Percentiles rank a stretch among this genome's conserved stretches.
Conservation (phyloP, 2,113 vertebrate genomes). For the crab-eating macaque (Macaca fascicularis) region DNA sequence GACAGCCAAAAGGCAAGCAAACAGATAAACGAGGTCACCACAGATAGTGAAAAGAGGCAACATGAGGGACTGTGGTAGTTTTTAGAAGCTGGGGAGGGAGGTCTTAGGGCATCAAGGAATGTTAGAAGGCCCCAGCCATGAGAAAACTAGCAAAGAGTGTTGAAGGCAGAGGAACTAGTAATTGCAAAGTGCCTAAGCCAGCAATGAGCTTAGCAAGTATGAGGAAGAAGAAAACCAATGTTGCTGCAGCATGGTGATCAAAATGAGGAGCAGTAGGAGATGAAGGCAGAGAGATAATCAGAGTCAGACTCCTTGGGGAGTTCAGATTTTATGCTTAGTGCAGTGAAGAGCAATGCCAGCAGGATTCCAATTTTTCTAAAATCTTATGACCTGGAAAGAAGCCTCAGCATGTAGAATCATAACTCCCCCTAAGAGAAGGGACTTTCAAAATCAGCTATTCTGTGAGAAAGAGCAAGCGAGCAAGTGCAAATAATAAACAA, state of each 20-base stretch:
- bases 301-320: neutral
- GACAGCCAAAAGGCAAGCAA: neutral
- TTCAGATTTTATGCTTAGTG: neutral
- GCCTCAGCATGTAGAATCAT: neutral
- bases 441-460: neutral
- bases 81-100: neutral
- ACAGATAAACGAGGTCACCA: neutral
- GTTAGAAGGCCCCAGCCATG: neutral
- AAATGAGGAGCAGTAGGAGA: neutral
- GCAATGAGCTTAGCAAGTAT: neutral
- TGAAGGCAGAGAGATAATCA: neutral
- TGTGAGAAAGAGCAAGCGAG: neutral
- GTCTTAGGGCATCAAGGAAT: neutral
- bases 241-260: neutral
- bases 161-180: neutral
- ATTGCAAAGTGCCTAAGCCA: neutral
- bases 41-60: neutral
- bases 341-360: too few relatives aligned
- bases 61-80: too few relatives aligned
- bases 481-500: neutral
- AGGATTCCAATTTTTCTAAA: neutral
- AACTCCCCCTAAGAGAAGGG: neutral
- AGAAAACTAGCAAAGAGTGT: neutral
- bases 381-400: neutral
- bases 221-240: neutral